Percentiles rank a stretch among this genome's conserved stretches.
Evolutionary conservation across 2,113 vertebrate species (phyloP).

Genomic region (Upupa epops): DNA sequence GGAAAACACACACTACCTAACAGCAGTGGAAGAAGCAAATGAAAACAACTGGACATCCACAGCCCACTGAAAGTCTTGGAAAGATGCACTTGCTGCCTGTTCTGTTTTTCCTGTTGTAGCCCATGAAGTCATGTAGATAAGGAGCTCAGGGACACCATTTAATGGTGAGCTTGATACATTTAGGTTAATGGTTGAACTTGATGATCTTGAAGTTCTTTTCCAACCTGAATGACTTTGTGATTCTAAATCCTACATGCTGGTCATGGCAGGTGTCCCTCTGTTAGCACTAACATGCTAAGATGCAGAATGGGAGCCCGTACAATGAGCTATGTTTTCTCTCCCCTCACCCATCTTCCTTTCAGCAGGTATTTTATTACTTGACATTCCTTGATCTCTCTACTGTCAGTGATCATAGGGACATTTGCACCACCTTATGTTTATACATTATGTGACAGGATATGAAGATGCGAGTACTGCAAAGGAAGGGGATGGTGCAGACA

Average conservation of each 20-base stretch:
- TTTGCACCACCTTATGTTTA: neutral
- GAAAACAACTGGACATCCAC: neutral
- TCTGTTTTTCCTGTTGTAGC: neutral
- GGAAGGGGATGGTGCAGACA: neutral
- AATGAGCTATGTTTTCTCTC: neutral
- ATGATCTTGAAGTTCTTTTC: too few species aligned
- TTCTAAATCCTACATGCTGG: too few species aligned
- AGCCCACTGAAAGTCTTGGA: neutral
- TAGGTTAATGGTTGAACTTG: too few species aligned
- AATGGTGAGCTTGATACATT: too few species aligned
- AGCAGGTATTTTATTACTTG: neutral
- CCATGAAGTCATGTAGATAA: too few species aligned
- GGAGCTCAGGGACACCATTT: too few species aligned
- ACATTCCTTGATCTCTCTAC: neutral
- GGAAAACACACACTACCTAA: neutral
- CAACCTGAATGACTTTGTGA: too few species aligned
- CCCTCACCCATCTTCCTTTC: neutral
- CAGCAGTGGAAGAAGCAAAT: neutral
- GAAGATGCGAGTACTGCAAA: neutral
- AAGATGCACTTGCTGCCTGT: neutral
- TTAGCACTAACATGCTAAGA: neutral
- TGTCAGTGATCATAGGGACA: neutral
- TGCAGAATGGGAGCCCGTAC: fast-evolving
- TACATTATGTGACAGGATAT: neutral
- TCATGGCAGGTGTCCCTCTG: neutral